phyloP scores from a whole-genome alignment of 2,797 vertebrate species.

The Podarcis siculus region DNA sequence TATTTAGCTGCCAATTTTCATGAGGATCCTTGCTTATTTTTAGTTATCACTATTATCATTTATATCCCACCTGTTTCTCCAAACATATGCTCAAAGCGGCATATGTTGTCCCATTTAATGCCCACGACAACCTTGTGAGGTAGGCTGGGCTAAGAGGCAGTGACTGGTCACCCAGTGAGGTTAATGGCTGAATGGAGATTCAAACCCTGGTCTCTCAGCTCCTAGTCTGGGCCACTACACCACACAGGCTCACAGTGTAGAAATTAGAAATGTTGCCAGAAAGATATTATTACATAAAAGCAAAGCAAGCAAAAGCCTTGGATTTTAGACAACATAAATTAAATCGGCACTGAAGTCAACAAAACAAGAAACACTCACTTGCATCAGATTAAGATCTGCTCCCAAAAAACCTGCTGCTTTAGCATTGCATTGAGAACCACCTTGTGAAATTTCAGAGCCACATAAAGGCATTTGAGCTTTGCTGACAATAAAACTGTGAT shows the following conservation, averaged over 20 bases:
- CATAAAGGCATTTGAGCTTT: not conserved
- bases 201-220: too few species aligned
- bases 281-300: not conserved
- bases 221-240: too few species aligned
- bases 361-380: not conserved
- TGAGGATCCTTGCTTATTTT: not conserved
- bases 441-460: not conserved
- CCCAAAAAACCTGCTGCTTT: slow-evolving; percentile 1
- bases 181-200: too few species aligned
- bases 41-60: too few species aligned
- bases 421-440: not conserved
- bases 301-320: not conserved
- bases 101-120: too few species aligned
- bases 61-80: too few species aligned
- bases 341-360: not conserved
- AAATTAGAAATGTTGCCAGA: not conserved
- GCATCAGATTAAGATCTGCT: not conserved
- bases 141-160: too few species aligned
- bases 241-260: not conserved
- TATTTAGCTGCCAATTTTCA: not conserved
- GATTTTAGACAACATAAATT: not conserved
- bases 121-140: too few species aligned
- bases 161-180: too few species aligned
- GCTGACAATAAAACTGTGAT: not conserved
- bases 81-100: too few species aligned